Conservation (phyloP, 2,113 vertebrate species). For the Corydoras maculifer region DNA sequence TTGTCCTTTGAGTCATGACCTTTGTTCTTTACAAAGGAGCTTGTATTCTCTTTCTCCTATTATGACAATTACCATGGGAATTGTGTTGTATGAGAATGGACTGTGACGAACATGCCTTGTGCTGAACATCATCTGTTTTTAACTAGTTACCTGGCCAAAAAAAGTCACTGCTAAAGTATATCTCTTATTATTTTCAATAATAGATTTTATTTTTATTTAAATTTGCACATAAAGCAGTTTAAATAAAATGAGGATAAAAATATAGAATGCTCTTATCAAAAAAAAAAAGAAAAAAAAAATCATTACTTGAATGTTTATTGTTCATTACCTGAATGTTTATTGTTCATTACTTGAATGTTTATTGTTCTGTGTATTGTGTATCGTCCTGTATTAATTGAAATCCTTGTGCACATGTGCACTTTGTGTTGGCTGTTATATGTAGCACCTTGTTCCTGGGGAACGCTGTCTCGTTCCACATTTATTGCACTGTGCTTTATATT, state of each 20-base stretch:
- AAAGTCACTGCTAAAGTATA: background rate
- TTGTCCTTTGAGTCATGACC: conserved; percentile 59
- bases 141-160: conserved; percentile 18
- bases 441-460: too few relatives aligned
- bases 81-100: conserved; percentile 14
- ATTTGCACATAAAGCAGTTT: background rate
- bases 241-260: background rate
- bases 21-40: conserved; percentile 55
- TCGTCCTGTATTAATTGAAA: too few relatives aligned
- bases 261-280: background rate
- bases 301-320: too few relatives aligned
- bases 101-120: conserved; percentile 11
- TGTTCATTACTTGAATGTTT: too few relatives aligned
- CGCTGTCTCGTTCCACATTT: too few relatives aligned
- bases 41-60: conserved; percentile 50
- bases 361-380: too few relatives aligned
- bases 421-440: too few relatives aligned
- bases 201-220: background rate
- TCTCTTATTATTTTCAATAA: background rate
- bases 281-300: too few relatives aligned
- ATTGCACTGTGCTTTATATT: too few relatives aligned
- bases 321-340: too few relatives aligned
- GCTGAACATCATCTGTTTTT: conserved; percentile 2
- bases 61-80: conserved; percentile 35
- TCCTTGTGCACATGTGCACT: too few relatives aligned